These are phyloP conservation scores for Sebastes oblongus DNA, from an alignment of 2,797 vertebrate genomes.

Conservation along the genomic window DNA sequence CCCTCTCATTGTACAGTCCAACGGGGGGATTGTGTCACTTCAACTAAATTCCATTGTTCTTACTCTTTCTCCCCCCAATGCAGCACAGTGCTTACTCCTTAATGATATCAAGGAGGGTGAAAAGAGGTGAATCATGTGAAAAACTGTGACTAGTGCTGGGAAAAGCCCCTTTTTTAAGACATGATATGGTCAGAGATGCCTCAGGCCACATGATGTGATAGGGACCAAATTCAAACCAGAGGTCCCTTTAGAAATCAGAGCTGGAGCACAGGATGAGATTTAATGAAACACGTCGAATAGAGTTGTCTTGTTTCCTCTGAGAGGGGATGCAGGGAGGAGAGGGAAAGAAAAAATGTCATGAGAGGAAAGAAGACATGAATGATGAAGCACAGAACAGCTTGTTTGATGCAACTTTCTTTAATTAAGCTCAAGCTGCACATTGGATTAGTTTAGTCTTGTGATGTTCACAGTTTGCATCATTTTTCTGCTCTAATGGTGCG, in stretches of 20 bases:
- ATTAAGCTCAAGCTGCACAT: conserved; percentile 1
- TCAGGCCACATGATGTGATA: neutral
- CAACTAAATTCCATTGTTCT: conserved; percentile 39
- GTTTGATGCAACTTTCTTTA: conserved; percentile 9
- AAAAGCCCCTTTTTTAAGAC: neutral
- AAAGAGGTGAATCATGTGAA: conserved; percentile 30
- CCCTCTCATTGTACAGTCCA: neutral
- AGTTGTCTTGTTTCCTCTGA: neutral
- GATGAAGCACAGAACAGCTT: neutral
- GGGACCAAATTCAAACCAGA: conserved; percentile 9
- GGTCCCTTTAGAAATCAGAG: neutral
- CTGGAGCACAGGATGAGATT: neutral
- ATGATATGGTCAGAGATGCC: neutral
- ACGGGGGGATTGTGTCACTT: conserved; percentile 30
- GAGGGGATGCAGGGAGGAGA: neutral
- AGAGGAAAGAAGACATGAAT: neutral
- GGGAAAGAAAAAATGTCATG: neutral
- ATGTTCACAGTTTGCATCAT: conserved; percentile 16
- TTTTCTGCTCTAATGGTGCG: neutral
- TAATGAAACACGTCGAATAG: neutral
- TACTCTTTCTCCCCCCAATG: neutral
- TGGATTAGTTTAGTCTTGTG: neutral
- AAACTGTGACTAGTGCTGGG: neutral
- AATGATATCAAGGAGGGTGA: neutral
- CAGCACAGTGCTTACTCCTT: neutral